phyloP scores from a whole-genome alignment of 2,888 invertebrate genomes.

The Nomada goodeniana region DNA sequence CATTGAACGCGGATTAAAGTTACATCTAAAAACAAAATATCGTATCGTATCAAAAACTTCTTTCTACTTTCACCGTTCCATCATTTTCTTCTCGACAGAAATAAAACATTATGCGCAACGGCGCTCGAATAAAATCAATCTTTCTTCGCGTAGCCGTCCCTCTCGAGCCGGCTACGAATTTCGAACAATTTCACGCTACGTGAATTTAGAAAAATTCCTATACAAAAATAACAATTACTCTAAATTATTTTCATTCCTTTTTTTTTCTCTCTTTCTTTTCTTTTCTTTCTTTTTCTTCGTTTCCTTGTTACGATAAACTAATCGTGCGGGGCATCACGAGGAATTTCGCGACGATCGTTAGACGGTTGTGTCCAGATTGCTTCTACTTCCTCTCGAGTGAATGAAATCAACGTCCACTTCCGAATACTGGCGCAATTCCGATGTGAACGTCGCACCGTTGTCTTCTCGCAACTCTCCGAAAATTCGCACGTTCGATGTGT shows the following conservation, averaged over 20 bases:
- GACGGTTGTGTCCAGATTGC: slow-evolving; percentile 28
- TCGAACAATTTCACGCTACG: slow-evolving; percentile 3
- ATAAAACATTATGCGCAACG: slow-evolving; percentile 19
- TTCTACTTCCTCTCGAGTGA: slow-evolving; percentile 44
- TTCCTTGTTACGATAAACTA: slow-evolving; percentile 1
- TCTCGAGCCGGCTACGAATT: slow-evolving; percentile 20
- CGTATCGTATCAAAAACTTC: slow-evolving; percentile 42
- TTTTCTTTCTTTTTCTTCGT: neutral
- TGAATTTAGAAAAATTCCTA: neutral
- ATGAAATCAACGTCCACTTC: slow-evolving; percentile 62
- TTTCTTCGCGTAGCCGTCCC: neutral
- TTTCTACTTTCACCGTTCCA: neutral
- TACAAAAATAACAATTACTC: slow-evolving; percentile 29
- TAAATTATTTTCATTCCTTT: slow-evolving; percentile 15
- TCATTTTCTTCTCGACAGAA: neutral
- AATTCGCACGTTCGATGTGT: slow-evolving; percentile 37
- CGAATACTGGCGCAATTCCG: slow-evolving; percentile 45
- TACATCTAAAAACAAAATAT: slow-evolving; percentile 49
- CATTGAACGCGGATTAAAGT: slow-evolving; percentile 34
- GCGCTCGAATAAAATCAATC: slow-evolving; percentile 14
- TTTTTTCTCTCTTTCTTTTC: too few species aligned
- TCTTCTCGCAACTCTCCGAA: slow-evolving; percentile 42
- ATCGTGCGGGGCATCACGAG: slow-evolving; percentile 5
- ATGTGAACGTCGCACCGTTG: slow-evolving; percentile 35
- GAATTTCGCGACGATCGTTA: slow-evolving; percentile 23